These are phyloP conservation scores for Neogale vison DNA, from an alignment of 2,113 vertebrate species.

Conservation along the genomic window DNA sequence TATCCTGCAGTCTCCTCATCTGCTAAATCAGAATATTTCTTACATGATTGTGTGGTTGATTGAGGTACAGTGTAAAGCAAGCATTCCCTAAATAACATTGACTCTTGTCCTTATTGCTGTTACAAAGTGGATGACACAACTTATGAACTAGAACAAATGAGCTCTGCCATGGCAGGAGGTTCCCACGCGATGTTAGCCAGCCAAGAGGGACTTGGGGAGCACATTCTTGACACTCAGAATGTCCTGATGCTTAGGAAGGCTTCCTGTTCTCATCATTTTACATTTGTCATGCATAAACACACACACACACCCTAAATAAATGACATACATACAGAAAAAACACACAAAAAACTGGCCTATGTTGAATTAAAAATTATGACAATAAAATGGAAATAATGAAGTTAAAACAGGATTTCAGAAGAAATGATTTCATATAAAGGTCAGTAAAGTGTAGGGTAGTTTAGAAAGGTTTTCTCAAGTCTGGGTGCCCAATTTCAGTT, in stretches of 20 bases:
- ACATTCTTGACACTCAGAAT: background rate
- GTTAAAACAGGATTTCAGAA: background rate
- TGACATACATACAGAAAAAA: background rate
- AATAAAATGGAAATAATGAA: background rate
- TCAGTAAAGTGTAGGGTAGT: background rate
- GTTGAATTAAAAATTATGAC: background rate
- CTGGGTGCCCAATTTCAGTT: background rate
- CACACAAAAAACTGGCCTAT: background rate
- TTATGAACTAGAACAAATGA: background rate
- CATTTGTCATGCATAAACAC: background rate
- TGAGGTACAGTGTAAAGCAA: background rate
- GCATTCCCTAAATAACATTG: background rate
- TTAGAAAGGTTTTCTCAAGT: background rate
- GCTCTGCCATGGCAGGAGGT: background rate
- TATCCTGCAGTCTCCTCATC: background rate
- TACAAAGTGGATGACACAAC: background rate
- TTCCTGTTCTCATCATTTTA: background rate
- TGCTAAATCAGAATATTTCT: background rate
- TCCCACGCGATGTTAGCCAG: background rate
- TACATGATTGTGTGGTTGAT: background rate
- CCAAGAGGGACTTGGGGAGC: background rate
- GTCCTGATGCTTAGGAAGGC: background rate
- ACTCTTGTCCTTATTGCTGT: background rate
- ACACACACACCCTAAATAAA: background rate
- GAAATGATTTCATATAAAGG: background rate